These are phyloP conservation scores for Lycorma delicatula DNA, from an alignment of 1,140 invertebrate species.

Conservation along the genomic window DNA sequence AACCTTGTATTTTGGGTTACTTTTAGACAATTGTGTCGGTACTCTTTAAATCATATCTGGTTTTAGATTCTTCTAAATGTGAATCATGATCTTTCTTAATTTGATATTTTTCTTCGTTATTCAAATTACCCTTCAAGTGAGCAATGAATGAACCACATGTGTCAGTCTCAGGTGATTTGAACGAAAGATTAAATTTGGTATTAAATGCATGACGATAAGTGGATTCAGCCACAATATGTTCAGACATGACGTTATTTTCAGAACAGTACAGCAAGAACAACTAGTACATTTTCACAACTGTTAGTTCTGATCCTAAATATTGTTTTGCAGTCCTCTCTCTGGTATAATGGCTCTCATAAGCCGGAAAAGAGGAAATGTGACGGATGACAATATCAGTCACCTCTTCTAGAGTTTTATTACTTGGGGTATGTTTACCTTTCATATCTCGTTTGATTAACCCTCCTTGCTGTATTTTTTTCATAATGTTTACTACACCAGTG, in stretches of 20 bases:
- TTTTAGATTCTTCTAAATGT: conserved; percentile 16
- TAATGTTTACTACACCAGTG: conserved; percentile 12
- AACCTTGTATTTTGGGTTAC: neutral
- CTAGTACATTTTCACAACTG: conserved; percentile 15
- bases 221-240: conserved; percentile 10
- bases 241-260: conserved; percentile 9
- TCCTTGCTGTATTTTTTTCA: conserved; percentile 16
- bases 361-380: conserved; percentile 15
- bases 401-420: conserved; percentile 15
- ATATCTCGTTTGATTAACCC: conserved; percentile 13
- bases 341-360: conserved; percentile 14
- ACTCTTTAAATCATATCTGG: conserved; percentile 12
- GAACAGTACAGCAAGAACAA: conserved; percentile 9
- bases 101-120: conserved; percentile 12
- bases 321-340: conserved; percentile 15
- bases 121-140: conserved; percentile 16
- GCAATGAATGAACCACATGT: conserved; percentile 13
- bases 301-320: conserved; percentile 12
- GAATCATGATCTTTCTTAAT: conserved; percentile 11
- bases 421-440: conserved; percentile 13
- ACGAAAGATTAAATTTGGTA: conserved; percentile 11
- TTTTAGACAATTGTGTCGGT: conserved; percentile 11
- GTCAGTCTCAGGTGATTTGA: conserved; percentile 17
- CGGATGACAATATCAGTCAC: conserved; percentile 4
- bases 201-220: conserved; percentile 13